Evolutionary conservation across 2,797 vertebrate species (phyloP), one percentile per base, ranked within the genome.

Genomic region (Cyprinodon diabolis): DNA sequence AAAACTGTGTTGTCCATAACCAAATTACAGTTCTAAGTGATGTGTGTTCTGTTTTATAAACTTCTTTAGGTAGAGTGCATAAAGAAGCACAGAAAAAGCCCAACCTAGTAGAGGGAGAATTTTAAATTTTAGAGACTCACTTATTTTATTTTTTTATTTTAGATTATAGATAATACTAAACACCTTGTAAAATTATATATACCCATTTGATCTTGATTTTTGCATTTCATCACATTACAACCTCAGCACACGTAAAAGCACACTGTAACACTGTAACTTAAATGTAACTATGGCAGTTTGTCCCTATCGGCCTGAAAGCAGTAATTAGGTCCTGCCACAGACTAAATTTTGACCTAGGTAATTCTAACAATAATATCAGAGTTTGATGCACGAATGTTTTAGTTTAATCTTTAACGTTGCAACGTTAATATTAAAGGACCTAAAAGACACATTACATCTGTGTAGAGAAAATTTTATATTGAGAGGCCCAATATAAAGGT

Each of bases 21-120:
- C 56, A 71, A 79, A 40, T 67, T 74, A 40, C 9, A 69, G 77
- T 87, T 79, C 79, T 76, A 43, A 45, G 11, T 77, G 70, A 63
- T 78, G 81, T 67, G 47, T 40, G 48, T 40, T 76, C 9, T 6
- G 66, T 72, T 69, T 37, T 66, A 57, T 49, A 10, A 15, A 80
- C 58, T 75, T 43, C 6, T 67, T 68, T 11, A 30, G n/a, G 12
- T 47, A 37, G 66, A n/a, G 15, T 35, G 55, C 43, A 56, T 12
- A 4, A 17, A 17, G 21, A 17, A 76, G 30, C 30, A 76, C 4
- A 13, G 40, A 56, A 45, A 65, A 6, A 73, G 45, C 40, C 47
- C 40, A 21, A 62, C 23, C 68, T 43, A 66, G 47, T 9, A 68
- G 35, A 71, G 7, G 19, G n/a, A 15, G 65, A 71, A 21, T 80